Percentiles rank a stretch among this genome's conserved stretches.
Evolutionary conservation across 1,140 invertebrate species (phyloP).

Genomic region (Aphidius ervi): DNA sequence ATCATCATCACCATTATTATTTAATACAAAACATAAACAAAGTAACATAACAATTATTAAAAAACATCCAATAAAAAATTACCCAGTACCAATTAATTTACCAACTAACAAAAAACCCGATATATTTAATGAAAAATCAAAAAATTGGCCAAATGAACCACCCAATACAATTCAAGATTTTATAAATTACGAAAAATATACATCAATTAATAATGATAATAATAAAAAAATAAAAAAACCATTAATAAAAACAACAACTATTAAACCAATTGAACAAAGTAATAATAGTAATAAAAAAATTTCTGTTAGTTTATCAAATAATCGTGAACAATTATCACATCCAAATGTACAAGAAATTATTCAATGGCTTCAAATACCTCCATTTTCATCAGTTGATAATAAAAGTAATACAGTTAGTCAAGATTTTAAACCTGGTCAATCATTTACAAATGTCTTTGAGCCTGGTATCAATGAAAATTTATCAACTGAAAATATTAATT

Average conservation of each 20-base stretch:
- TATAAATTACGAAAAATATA: slow-evolving; percentile 45
- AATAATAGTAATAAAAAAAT: slow-evolving; percentile 5
- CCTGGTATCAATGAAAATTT: slow-evolving; percentile 32
- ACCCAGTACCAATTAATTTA: neutral
- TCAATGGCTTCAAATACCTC: slow-evolving; percentile 41
- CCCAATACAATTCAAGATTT: slow-evolving; percentile 35
- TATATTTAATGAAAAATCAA: slow-evolving; percentile 23
- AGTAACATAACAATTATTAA: neutral
- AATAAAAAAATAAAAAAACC: slow-evolving; percentile 9
- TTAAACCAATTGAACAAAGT: neutral
- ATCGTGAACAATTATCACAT: slow-evolving; percentile 19
- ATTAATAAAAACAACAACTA: slow-evolving; percentile 1
- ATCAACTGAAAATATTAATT: slow-evolving; percentile 19
- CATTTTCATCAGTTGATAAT: slow-evolving; percentile 23
- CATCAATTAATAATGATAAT: slow-evolving; percentile 23
- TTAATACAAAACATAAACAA: too few relatives aligned
- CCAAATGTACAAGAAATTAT: slow-evolving; percentile 32
- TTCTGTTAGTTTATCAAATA: neutral
- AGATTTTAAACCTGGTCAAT: slow-evolving; percentile 16
- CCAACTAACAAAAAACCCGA: slow-evolving; percentile 9
- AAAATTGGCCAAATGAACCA: slow-evolving; percentile 42
- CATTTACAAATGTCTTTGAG: slow-evolving; percentile 26
- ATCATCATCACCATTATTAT: neutral
- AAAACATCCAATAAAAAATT: neutral
- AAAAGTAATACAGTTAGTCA: slow-evolving; percentile 18